Conservation (phyloP, 1,140 invertebrate genomes). For the Caenorhabditis tropicalis region DNA sequence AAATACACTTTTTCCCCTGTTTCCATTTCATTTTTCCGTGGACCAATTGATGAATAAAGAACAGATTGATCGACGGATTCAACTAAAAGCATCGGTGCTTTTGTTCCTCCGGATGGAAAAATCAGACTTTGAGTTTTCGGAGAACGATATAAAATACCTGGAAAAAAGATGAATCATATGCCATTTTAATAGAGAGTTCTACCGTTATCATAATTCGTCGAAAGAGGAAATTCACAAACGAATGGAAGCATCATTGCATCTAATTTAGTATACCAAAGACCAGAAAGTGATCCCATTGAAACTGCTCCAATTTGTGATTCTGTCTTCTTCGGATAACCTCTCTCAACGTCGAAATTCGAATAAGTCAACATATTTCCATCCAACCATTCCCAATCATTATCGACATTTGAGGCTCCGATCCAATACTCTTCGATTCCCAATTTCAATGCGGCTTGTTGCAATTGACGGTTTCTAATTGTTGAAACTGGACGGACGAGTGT, state of each 20-base stretch:
- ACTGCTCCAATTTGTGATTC: slow-evolving; percentile 33
- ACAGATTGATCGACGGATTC: background rate
- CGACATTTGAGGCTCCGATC: slow-evolving; percentile 28
- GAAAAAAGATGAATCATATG: background rate
- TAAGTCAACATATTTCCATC: slow-evolving; percentile 29
- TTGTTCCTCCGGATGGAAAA: background rate
- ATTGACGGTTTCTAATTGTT: background rate
- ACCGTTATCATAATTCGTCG: background rate
- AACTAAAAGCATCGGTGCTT: background rate
- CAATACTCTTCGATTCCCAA: slow-evolving; percentile 31
- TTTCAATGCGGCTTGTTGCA: background rate
- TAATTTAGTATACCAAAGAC: slow-evolving; percentile 6
- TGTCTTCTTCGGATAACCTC: slow-evolving; percentile 12
- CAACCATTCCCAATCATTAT: slow-evolving; percentile 33
- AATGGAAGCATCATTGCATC: slow-evolving; percentile 11
- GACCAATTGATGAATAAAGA: background rate
- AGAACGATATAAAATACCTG: background rate
- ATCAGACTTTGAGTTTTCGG: slow-evolving; percentile 12
- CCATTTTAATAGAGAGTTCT: background rate
- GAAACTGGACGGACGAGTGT: slow-evolving; percentile 13
- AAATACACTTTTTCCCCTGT: slow-evolving; percentile 13
- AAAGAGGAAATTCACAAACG: background rate
- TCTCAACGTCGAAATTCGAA: background rate
- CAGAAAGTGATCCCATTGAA: background rate
- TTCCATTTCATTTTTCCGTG: background rate